These are phyloP conservation scores for Toxostoma redivivum DNA, from an alignment of 2,113 vertebrate species.

Conservation along the genomic window DNA sequence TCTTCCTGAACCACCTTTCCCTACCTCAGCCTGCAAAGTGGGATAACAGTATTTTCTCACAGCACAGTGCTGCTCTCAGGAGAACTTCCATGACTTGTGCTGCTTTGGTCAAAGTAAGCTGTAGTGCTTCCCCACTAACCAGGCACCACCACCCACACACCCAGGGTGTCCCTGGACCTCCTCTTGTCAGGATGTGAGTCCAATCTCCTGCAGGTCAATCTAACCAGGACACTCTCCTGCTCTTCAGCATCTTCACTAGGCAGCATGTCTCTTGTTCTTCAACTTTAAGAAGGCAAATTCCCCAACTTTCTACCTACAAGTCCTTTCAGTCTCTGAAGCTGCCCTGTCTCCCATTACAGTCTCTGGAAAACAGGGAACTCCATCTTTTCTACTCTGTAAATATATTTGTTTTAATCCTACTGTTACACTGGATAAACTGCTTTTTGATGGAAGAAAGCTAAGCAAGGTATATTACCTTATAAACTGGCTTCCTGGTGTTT, in stretches of 20 bases:
- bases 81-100: not conserved
- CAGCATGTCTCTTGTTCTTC: not conserved
- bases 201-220: not conserved
- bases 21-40: not conserved
- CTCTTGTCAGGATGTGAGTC: not conserved
- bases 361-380: not conserved
- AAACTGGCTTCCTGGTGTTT: not conserved
- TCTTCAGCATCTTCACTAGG: not conserved
- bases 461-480: not conserved
- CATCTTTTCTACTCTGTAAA: not conserved
- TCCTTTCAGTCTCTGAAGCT: not conserved
- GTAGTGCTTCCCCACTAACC: not conserved
- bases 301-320: not conserved
- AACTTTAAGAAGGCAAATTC: not conserved
- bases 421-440: not conserved
- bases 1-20: not conserved
- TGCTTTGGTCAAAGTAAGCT: not conserved
- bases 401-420: not conserved
- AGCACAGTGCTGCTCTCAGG: not conserved
- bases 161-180: not conserved
- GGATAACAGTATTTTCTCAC: not conserved
- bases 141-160: not conserved
- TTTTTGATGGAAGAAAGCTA: not conserved
- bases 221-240: not conserved
- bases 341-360: not conserved